Evolutionary conservation across 2,888 invertebrate genomes (phyloP), one percentile per base, ranked within the genome.

Genomic region (Sarcophaga subvicina): DNA sequence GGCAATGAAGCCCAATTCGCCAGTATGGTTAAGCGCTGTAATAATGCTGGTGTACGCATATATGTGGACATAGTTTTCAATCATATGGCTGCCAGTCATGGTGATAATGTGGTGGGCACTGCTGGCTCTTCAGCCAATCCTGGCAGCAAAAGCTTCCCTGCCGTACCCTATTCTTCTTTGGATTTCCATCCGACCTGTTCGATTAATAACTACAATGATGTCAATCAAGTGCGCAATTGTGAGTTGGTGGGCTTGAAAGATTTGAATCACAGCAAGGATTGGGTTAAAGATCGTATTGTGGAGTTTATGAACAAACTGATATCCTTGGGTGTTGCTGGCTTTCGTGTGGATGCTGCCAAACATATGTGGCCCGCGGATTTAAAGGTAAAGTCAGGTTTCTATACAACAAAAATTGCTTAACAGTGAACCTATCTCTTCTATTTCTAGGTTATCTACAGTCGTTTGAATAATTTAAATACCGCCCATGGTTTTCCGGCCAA

Each of bases 21-120:
- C 37, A 94, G 95, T 88, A 98, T 98, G 98, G 96, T 97, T 0
- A 93, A 93, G 27, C 94, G 97, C 70, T 98, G 98, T 91, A 98
- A 98, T 91, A 94, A 94, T 25, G 97, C 94, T 64, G 97, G 98
- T 45, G 96, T 98, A 27, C 92, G 98, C 90, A 97, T 98, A 89
- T 97, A 97, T 93, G 97, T 96, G 0, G 98, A 98, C 91, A 95
- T 96, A 0, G 95, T 98, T 12, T 94, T 98, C 88, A 98, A 98
- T 93, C 98, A 98, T 92, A 98, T 98, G 98, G 95, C 96, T 0
- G 95, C 90, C 14, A 93, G 94, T 83, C 89, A 90, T n/a, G 72
- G 83, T 20, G 75, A 84, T 62, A 71, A 45, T n/a, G 79, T 85
- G 70, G 90, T 91, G 1, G 97, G 97, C 1, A 96, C 96, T 2